Evolutionary conservation across 2,113 vertebrate species (phyloP), one percentile per base, ranked within the genome.

Genomic region (Chionodraco myersi): DNA sequence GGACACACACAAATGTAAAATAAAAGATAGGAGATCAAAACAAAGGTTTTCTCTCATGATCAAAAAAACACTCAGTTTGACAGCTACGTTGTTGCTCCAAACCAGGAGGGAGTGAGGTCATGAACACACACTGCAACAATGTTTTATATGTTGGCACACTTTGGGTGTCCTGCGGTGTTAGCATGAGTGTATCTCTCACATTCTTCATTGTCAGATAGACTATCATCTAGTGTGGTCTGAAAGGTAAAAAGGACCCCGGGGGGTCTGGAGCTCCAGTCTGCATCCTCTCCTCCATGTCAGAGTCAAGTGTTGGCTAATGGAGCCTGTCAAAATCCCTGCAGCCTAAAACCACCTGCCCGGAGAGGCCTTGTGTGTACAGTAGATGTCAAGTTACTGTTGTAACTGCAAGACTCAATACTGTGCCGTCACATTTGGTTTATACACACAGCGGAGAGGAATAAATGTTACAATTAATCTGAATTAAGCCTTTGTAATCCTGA

Each of bases 381-480:
- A 58, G 62, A 83, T 71, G 88, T 86, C 74, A 84, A 45, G 77
- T 57, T 68, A 51, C 77, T 64, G 59, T 71, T 73, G 85, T 75
- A 75, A 72, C 78, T 88, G 82, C 72, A 36, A 61, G 57, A 86
- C 89, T 86, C 88, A 86, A 88, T 87, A 86, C 84, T 65, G 63
- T 45, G 73, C 86, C 89, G 91, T 92, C 90, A 86, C 80, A 75
- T 82, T 90, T 92, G 88, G 93, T 93, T 93, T 89, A 92, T 89
- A 79, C 83, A 75, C 77, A 47, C 71, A 87, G 79, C 65, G 80
- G 66, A 77, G 51, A 89, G 84, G 72, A 86, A 88, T 86, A 90
- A 90, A 91, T 84, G 82, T 71, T 56, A 41, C 75, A 91, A 93
- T 93, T 92, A 87, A 92, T 93, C 91, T 88, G 84, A 89, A 92